Percentiles rank a stretch among this genome's conserved stretches.
Conservation (phyloP, 2,797 vertebrate genomes). For the Mormyrops boulengeri region DNA sequence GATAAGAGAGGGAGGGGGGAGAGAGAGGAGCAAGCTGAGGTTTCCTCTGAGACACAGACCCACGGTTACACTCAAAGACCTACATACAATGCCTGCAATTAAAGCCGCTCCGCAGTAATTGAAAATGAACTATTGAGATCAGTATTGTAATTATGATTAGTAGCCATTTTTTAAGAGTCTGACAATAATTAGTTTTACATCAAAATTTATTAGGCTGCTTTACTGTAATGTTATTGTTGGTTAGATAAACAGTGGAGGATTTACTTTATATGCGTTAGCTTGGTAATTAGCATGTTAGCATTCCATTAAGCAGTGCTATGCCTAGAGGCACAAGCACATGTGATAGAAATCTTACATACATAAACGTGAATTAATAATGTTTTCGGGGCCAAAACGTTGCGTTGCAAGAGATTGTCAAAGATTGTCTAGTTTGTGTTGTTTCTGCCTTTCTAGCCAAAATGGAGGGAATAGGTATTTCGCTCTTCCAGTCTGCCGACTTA, state of each 20-base stretch:
- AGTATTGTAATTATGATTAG: not conserved
- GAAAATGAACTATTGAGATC: conserved; percentile 5
- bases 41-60: not conserved
- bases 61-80: not conserved
- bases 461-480: not conserved
- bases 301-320: not conserved
- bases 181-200: not conserved
- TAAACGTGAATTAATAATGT: not conserved
- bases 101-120: not conserved
- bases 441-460: not conserved
- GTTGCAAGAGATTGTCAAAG: not conserved
- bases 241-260: not conserved
- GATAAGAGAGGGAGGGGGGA: not conserved
- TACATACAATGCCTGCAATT: not conserved
- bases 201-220: not conserved
- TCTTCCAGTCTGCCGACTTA: not conserved
- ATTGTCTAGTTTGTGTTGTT: not conserved
- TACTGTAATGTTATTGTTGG: not conserved
- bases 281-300: not conserved
- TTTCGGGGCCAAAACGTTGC: not conserved
- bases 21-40: not conserved
- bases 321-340: not conserved
- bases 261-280: not conserved
- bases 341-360: not conserved
- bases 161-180: not conserved